Base-by-base conservation (phyloP, 2,888 invertebrate species). In the Ectobius pallidus region DNA sequence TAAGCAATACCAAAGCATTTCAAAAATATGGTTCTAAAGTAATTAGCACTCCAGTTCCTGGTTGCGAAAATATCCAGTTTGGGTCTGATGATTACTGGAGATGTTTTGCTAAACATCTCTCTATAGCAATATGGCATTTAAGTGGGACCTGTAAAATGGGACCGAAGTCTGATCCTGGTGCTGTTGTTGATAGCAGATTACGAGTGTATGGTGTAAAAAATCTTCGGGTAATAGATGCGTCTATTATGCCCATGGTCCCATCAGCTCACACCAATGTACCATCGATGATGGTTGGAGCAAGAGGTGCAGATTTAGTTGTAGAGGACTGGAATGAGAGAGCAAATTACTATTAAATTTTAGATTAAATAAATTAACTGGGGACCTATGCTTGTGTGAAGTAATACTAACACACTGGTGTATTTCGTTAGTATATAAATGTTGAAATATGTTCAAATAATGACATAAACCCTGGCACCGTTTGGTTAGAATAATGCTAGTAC, bases 31-130 rank as follows among this genome's bases (percentile, higher is more conserved):
- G 92, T 0, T 93, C 95, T 0, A 85, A 91, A 55, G 91, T 94
- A 0, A 91, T 94, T 76, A 89, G 87, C 39, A 92, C 93, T 61
- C 91, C 92, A 0, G 86, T 95, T 84, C 95, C 96, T 0, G 94
- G 93, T 0, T 96, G 95, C 79, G 88, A 90, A 49, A 90, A 91
- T 65, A 87, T 89, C 72, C 84, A 85, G 0, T 87, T 93, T 70
- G 90, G 91, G 79, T 90, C 91, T 9, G 94, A 95, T 79, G 92
- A 91, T 70, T 95, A 94, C 79, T 94, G 95, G 94, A 88, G 87
- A 39, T 92, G 92, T 78, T 87, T 90, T 78, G 85, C 88, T 0
- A 86, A 88, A 73, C 87, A 88, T 82, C 86, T 90, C 75, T 88
- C 90, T 0, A 87, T 89, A 75, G 91, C 90, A 1, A 87, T 91